phyloP scores from a whole-genome alignment of 2,113 vertebrate genomes.

The Protomyctophum bolini region DNA sequence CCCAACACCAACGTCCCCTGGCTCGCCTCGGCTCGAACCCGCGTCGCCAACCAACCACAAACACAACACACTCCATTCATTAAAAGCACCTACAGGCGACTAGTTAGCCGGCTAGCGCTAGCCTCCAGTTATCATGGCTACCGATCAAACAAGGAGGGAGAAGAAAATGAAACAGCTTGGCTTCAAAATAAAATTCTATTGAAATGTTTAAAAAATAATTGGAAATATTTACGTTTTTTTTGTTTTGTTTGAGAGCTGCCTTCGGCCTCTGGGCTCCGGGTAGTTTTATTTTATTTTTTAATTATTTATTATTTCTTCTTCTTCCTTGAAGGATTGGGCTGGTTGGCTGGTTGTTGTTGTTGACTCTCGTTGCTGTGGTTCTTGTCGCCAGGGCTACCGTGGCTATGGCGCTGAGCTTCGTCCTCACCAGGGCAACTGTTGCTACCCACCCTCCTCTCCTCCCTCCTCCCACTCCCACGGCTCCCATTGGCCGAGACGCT shows the following conservation, averaged over 20 bases:
- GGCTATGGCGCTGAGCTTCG: slow-evolving; percentile 92
- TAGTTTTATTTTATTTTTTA: slow-evolving; percentile 74
- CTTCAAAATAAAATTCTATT: slow-evolving; percentile 42
- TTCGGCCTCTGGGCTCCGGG: slow-evolving; percentile 73
- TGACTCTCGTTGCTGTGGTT: slow-evolving; percentile 96
- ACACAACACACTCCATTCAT: slow-evolving; percentile 1
- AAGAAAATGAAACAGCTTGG: slow-evolving; percentile 55
- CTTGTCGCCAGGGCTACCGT: slow-evolving; percentile 99
- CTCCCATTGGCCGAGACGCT: slow-evolving; percentile 65
- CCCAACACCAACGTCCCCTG: too few species aligned
- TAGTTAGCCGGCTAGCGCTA: slow-evolving; percentile 61
- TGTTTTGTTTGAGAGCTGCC: slow-evolving; percentile 47
- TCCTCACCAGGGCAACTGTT: slow-evolving; percentile 99
- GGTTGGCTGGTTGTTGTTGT: slow-evolving; percentile 83
- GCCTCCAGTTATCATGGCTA: slow-evolving; percentile 67
- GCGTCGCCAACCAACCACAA: too few species aligned
- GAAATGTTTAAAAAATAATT: slow-evolving; percentile 27
- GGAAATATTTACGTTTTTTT: too few species aligned
- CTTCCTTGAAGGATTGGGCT: slow-evolving; percentile 62
- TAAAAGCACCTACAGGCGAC: slow-evolving; percentile 17
- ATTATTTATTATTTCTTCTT: slow-evolving; percentile 28
- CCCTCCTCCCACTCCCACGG: slow-evolving; percentile 64
- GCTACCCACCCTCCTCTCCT: slow-evolving; percentile 87
- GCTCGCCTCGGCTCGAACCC: neutral
- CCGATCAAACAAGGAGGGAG: slow-evolving; percentile 67